Conservation (phyloP, 2,797 vertebrate genomes). For the Cichlasoma orientale region DNA sequence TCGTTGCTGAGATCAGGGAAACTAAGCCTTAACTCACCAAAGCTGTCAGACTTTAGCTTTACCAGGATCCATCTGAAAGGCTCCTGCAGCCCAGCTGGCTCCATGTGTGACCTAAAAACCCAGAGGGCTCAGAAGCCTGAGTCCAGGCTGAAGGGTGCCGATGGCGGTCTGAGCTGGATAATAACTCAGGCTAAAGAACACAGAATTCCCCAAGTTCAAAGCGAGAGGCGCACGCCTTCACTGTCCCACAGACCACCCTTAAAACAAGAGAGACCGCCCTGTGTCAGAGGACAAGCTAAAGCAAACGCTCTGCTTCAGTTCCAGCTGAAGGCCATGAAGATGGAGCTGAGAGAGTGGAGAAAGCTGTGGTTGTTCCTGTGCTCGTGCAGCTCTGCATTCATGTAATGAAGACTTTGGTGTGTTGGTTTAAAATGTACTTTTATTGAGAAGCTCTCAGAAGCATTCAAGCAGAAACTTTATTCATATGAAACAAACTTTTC, state of each 20-base stretch:
- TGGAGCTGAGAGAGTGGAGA: background rate
- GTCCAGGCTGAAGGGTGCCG: too few relatives aligned
- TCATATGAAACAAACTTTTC: too few relatives aligned
- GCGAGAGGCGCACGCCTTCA: background rate
- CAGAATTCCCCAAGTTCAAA: background rate
- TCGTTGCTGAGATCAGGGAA: too few relatives aligned
- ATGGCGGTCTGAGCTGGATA: too few relatives aligned
- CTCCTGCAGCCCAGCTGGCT: too few relatives aligned
- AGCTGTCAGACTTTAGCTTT: background rate
- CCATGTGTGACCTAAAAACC: too few relatives aligned
- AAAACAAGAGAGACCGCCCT: background rate
- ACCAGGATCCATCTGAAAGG: background rate
- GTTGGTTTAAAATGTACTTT: background rate
- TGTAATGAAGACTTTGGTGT: background rate
- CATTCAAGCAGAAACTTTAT: background rate
- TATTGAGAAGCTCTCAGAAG: background rate
- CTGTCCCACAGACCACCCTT: background rate
- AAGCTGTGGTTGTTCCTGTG: too few relatives aligned
- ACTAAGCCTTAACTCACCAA: too few relatives aligned
- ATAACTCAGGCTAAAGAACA: background rate
- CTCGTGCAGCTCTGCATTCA: too few relatives aligned
- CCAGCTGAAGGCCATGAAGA: background rate
- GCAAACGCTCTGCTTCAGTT: background rate
- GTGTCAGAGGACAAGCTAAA: background rate
- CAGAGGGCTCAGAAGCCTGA: too few relatives aligned